Conservation (phyloP, 1,140 invertebrate species). For the Ladona fulva region DNA sequence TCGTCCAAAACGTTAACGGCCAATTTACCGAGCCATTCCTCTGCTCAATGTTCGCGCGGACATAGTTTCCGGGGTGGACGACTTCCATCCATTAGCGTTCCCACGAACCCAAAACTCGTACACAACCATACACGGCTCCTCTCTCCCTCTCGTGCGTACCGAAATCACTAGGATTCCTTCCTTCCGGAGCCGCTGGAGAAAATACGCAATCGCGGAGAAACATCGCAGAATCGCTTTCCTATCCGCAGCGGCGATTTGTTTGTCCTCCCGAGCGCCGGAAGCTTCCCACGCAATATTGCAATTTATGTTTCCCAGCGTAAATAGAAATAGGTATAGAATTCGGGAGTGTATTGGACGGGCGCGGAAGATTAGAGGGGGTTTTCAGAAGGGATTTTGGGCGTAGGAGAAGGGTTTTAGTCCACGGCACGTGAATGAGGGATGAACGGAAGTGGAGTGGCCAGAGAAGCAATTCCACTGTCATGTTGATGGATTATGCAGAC, state of each 20-base stretch:
- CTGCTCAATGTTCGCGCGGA: not conserved
- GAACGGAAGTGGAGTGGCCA: not conserved
- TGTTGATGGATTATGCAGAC: not conserved
- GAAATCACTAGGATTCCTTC: no score
- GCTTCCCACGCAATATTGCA: not conserved
- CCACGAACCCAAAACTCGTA: no score
- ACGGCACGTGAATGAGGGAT: not conserved
- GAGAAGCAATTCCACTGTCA: constrained; percentile 8
- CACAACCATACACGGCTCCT: no score
- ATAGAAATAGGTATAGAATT: not conserved
- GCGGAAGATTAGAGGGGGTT: not conserved
- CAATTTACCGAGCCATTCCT: not conserved
- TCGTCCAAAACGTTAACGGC: not conserved
- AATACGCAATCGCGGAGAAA: no score
- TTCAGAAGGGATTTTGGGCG: not conserved
- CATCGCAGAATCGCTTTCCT: no score
- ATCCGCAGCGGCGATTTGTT: no score
- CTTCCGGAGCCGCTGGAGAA: no score
- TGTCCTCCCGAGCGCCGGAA: no score
- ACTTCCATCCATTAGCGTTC: no score
- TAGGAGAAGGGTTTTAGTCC: not conserved
- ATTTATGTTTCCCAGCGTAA: not conserved
- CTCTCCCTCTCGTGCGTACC: no score
- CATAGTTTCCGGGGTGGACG: constrained; percentile 5
- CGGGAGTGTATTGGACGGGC: not conserved